Evolutionary conservation across 2,797 vertebrate genomes (phyloP).

Genomic region (Dicrostonyx torquatus): DNA sequence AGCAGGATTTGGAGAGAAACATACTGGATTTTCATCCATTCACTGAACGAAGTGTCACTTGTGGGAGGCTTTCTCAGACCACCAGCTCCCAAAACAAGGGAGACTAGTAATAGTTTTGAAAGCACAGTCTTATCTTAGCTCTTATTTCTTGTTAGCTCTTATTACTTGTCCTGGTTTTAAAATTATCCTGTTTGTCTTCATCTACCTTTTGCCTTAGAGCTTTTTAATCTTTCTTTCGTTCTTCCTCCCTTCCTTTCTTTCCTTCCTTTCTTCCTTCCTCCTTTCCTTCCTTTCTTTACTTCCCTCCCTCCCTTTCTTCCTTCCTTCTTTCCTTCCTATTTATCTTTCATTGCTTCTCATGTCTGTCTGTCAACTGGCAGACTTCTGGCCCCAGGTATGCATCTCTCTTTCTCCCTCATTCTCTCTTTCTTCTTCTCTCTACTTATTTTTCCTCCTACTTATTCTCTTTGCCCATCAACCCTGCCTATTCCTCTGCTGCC

Average conservation of each 20-base stretch:
- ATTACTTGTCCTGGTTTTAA: neutral
- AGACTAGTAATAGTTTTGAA: neutral
- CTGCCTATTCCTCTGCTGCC: neutral
- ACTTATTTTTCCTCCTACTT: neutral
- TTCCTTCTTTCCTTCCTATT: neutral
- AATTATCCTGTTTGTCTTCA: neutral
- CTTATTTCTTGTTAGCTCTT: neutral
- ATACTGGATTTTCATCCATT: neutral
- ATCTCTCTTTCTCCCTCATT: neutral
- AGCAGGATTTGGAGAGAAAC: too few species aligned
- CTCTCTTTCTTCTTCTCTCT: neutral
- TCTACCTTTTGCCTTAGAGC: neutral
- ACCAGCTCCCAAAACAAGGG: neutral
- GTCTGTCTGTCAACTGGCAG: neutral
- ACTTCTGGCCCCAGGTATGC: neutral
- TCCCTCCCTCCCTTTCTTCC: too few species aligned
- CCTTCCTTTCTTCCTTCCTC: too few species aligned
- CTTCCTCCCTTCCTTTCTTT: too few species aligned
- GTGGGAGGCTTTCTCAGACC: neutral
- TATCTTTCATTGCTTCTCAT: neutral
- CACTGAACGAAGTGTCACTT: neutral
- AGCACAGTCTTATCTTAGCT: neutral
- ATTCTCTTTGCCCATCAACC: neutral
- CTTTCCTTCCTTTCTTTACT: too few species aligned
- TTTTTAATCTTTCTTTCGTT: neutral